These are phyloP conservation scores for Characodon lateralis DNA, from an alignment of 2,797 vertebrate species.

Conservation along the genomic window DNA sequence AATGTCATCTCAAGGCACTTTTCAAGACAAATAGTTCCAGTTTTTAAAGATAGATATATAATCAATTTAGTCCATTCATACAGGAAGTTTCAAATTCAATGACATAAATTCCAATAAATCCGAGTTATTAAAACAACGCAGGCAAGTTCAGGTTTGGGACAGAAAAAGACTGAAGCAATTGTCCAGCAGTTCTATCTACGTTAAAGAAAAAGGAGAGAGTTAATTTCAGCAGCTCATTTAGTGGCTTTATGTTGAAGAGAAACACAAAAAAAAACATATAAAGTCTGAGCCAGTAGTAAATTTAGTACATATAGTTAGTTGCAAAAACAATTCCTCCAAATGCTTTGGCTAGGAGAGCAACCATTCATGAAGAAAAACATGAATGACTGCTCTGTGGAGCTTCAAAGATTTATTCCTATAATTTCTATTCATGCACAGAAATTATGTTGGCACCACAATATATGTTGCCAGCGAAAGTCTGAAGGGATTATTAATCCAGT, in stretches of 20 bases:
- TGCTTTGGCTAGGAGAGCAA: neutral
- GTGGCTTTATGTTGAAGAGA: neutral
- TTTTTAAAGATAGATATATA: neutral
- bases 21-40: neutral
- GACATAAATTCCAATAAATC: neutral
- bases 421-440: constrained; percentile 47
- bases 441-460: constrained; percentile 34
- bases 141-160: neutral
- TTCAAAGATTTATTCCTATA: constrained; percentile 34
- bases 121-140: neutral
- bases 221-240: neutral
- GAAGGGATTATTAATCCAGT: constrained; percentile 42
- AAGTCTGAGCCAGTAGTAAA: neutral
- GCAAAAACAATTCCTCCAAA: neutral
- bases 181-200: neutral
- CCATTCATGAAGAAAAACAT: neutral
- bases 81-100: neutral
- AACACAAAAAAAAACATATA: neutral
- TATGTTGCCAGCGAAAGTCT: constrained; percentile 34
- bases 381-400: constrained; percentile 15
- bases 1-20: neutral
- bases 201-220: neutral
- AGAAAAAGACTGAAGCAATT: neutral
- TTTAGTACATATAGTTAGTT: neutral
- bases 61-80: neutral